Base-by-base conservation (phyloP, 2,113 vertebrate genomes). In the Gambusia affinis region DNA sequence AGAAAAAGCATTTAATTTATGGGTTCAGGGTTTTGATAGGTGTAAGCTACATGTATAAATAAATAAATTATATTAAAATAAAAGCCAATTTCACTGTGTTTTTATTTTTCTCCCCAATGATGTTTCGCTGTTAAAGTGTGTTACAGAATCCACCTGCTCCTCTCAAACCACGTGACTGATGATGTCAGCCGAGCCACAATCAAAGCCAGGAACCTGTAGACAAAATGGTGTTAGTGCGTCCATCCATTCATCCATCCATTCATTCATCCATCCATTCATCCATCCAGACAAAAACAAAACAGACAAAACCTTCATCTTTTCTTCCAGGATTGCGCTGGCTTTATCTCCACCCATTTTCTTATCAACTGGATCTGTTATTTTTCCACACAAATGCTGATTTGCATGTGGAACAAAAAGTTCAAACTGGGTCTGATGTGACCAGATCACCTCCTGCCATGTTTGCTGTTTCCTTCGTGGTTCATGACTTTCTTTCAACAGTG, bases 191-290 rank as follows among this genome's bases (percentile, higher is more conserved):
- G 73, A 69, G 72, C 60, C 78, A 72, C 60, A 81, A 76, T 78
- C 81, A 86, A 83, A 70, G 82, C 85, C 71, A 81, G 83, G 67
- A 91, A 91, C 89, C 91, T 90, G 90, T 80, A 79, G 89, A 91
- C 91, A 92, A 92, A 91, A 91, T 92, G 89, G 89, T 90, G 89
- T 90, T 84, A 85, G 85, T 88, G 82, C 75, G 78, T 80, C 80
- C 44, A 29, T 84, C 88, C 86, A 80, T 74, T 8, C 33, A 35
- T 35, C 35, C 35, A 37, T 37, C 35, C 35, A 11, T 37, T 10
- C 35, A 35, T 35, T 8, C 35, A 35, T 35, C 8, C n/a, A n/a
- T n/a, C n/a, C 35, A 11, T 35, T 8, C 35, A 35, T 35, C 35
- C 35, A 1, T 11, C 35, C 35, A 11, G 30, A 30, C 69, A 80